phyloP scores from a whole-genome alignment of 1,140 invertebrate species.

The Lasioglossum baleicum region DNA sequence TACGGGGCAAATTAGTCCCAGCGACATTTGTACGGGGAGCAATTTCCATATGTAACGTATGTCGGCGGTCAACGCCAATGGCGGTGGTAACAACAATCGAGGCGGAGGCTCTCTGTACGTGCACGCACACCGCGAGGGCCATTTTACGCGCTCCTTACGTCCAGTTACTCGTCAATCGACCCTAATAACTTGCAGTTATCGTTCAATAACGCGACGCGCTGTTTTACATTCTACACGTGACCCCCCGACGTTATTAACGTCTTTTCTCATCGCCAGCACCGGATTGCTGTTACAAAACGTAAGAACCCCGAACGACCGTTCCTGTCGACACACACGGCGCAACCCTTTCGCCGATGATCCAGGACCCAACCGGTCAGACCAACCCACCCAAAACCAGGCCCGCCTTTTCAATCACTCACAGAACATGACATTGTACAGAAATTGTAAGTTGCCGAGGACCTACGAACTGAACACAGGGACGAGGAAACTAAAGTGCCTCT shows the following conservation, averaged over 20 bases:
- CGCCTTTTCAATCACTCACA: no score
- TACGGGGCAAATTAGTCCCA: conserved; percentile 29
- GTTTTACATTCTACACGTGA: conserved; percentile 60
- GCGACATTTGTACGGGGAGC: conserved; percentile 40
- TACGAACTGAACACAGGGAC: no score
- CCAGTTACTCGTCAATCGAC: conserved; percentile 71
- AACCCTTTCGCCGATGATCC: background rate
- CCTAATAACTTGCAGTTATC: conserved; percentile 74
- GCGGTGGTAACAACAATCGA: conserved; percentile 64
- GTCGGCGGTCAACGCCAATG: conserved; percentile 54
- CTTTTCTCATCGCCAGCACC: conserved; percentile 44
- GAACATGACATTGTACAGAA: no score
- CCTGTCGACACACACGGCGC: background rate
- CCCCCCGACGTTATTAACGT: conserved; percentile 44
- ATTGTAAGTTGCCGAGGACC: no score
- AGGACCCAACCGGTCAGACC: no score
- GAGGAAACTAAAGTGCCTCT: no score
- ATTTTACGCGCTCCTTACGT: conserved; percentile 68
- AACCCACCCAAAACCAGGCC: no score
- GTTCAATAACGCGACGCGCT: conserved; percentile 63
- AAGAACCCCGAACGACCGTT: conserved; percentile 27
- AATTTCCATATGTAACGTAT: conserved; percentile 55
- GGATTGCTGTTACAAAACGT: conserved; percentile 39
- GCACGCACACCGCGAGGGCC: conserved; percentile 64
- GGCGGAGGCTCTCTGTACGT: conserved; percentile 55